Evolutionary conservation across 2,797 vertebrate species (phyloP), one percentile per base, ranked within the genome.

Genomic region (Microcaecilia unicolor): DNA sequence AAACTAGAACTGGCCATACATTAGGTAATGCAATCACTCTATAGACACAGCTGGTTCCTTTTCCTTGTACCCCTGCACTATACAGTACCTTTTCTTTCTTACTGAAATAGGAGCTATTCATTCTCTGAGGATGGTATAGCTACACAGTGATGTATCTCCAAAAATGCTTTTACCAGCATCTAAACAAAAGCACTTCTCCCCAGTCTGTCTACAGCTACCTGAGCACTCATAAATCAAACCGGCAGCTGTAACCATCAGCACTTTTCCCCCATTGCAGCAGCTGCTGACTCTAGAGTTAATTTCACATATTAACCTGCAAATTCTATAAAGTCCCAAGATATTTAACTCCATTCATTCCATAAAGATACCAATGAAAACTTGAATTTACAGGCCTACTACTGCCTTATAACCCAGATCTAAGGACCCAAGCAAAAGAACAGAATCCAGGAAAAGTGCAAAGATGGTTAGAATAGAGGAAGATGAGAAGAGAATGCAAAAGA

Each of bases 231-330:
- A 59, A 66, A 66, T 66, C 55, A 69, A 5, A 25, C 31, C 51
- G 42, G 36, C 57, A 64, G 55, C 41, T 61, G 38, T 33, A 55
- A 51, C 43, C 34, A 31, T 64, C 55, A 61, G 59, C 57, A 34
- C 46, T 69, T 69, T 64, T 26, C 39, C 41, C 34, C 33, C 43
- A 42, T 52, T 8, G 2, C 35, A 55, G 44, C 47, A 57, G 44
- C 50, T 64, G 55, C 60, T 53, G 52, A 61, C 38, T 32, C 50
- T 58, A 42, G 59, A 64, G 36, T 36, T 54, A 51, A 50, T 70
- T 61, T 59, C 30, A 30, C 22, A 52, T 59, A 66, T 61, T 55
- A 59, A 64, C 48, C 52, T 53, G 25, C 56, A 50, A 48, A 26
- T 48, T 53, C 22, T 6, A 9, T 42, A 41, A 15, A 20, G 37